Evolutionary conservation across 2,113 vertebrate genomes (phyloP), one percentile per base, ranked within the genome.

Genomic region (Poicephalus meyeri): DNA sequence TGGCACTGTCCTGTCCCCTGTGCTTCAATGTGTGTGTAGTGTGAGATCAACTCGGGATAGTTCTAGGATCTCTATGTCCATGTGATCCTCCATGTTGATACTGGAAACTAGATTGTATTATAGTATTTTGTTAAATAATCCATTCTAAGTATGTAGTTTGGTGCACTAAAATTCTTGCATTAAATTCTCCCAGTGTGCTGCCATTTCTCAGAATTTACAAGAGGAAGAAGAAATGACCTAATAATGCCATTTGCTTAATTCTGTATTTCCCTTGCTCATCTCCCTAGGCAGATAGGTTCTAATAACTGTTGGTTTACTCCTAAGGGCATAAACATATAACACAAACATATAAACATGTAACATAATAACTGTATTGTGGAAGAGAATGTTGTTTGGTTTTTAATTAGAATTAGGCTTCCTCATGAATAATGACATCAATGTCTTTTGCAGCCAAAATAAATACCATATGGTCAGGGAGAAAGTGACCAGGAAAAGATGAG

Each of bases 171-270:
- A n/a, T 65, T 89, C 35, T 70, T 80, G 49, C 46, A 73, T 44
- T 73, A 42, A 58, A 70, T 86, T 91, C 25, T 77, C n/a, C 28
- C 72, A 76, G 7, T 70, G 41, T 80, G 47, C 44, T 39, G 6
- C 29, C 69, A 46, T 77, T 91, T 86, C 72, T 92, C 41, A 66
- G n/a, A 84, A 78, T 49, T 80, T 78, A 68, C 18, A 89, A 23
- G 37, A 50, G 39, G 52, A 88, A 63, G 49, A 80, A 84, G 56
- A 82, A 86, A 88, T 61, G 11, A 52, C 7, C 3, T 79, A 92
- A n/a, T 49, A 73, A 70, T 10, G 2, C n/a, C 24, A 73, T 83
- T 70, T 80, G 31, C 16, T 86, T 89, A 83, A 84, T 88, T 80
- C 35, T 33, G 2, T 77, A 39, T 80, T 86, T 83, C 49, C 14